Evolutionary conservation across 2,113 vertebrate genomes (phyloP).

Genomic region (Pterocles orientalis): DNA sequence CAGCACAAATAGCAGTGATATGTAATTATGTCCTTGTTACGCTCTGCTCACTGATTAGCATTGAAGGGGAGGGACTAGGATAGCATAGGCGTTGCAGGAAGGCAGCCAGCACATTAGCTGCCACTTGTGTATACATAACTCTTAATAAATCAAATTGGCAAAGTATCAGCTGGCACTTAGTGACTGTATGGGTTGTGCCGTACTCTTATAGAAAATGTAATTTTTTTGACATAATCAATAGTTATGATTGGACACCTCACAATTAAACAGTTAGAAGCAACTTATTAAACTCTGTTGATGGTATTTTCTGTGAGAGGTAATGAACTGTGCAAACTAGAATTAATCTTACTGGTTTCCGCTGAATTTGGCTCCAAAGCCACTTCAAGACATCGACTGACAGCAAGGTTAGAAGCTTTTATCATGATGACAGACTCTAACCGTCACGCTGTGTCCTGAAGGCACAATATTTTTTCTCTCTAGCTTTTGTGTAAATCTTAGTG

Average conservation of each 20-base stretch:
- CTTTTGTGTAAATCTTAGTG: not conserved
- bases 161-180: slow-evolving; percentile 35
- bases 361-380: not conserved
- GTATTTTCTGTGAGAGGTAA: slow-evolving; percentile 1
- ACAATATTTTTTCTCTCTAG: not conserved
- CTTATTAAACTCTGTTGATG: not conserved
- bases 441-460: not conserved
- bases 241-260: slow-evolving; percentile 17
- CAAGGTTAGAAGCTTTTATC: not conserved
- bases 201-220: not conserved
- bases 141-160: slow-evolving; percentile 56
- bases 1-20: not conserved
- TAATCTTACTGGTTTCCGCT: not conserved
- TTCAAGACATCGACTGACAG: not conserved
- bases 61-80: slow-evolving; percentile 40
- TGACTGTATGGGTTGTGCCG: not conserved
- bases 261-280: slow-evolving; percentile 17
- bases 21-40: slow-evolving; percentile 31
- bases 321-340: not conserved
- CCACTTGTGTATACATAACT: slow-evolving; percentile 14
- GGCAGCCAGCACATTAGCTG: slow-evolving; percentile 43
- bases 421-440: not conserved
- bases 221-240: slow-evolving; percentile 55
- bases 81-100: slow-evolving; percentile 6
- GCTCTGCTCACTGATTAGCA: slow-evolving; percentile 38